A percentile compares a stretch with the other conserved stretches of the same genome.
Conservation (phyloP, 2,888 invertebrate species). For the Pteria penguin region DNA sequence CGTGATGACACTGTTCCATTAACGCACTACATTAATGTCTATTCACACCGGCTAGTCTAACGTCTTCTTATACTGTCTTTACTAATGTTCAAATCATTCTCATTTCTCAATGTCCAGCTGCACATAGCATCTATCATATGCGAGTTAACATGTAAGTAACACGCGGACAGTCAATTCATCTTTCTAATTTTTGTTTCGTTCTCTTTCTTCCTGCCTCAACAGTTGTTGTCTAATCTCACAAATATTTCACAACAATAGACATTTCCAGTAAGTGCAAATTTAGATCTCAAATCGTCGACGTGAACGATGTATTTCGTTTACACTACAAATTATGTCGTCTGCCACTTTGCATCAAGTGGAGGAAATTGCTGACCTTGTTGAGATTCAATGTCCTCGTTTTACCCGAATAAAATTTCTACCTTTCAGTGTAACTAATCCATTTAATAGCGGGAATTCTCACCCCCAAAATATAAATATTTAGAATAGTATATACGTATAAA, state of each 20-base stretch:
- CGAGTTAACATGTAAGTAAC: background rate
- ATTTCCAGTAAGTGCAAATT: background rate
- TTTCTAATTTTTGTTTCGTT: background rate
- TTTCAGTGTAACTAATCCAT: no score
- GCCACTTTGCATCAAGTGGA: background rate
- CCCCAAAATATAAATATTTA: no score
- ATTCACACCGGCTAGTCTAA: background rate
- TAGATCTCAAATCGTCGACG: background rate
- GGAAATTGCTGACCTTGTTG: no score
- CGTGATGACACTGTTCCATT: background rate
- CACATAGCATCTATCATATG: background rate
- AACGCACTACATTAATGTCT: background rate
- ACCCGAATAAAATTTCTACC: no score
- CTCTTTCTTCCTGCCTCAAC: background rate
- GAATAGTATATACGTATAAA: no score
- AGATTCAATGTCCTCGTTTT: no score
- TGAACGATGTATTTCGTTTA: background rate
- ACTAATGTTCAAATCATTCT: background rate
- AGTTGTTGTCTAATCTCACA: background rate
- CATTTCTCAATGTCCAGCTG: background rate
- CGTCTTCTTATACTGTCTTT: background rate
- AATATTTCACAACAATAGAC: background rate
- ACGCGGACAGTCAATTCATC: background rate
- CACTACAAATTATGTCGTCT: background rate
- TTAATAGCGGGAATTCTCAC: no score